A percentile compares a stretch with the other conserved stretches of the same genome.
Evolutionary conservation across 2,797 vertebrate species (phyloP).

Genomic region (Clarias pachynema): DNA sequence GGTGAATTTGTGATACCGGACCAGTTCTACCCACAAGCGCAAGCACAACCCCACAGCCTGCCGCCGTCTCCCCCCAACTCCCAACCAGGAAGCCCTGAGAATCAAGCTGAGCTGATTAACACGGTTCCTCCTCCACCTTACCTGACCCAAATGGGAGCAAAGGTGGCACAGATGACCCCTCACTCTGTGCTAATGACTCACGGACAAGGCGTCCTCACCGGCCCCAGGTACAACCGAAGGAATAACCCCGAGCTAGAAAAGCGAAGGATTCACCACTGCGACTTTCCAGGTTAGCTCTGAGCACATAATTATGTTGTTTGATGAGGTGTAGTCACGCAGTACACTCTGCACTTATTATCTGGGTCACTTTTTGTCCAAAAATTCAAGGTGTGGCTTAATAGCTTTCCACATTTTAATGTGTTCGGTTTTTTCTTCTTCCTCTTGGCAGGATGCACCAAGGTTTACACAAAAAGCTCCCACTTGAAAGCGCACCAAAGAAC

Average conservation of each 20-base stretch:
- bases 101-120: conserved; percentile 80
- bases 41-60: conserved; percentile 79
- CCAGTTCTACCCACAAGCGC: conserved; percentile 64
- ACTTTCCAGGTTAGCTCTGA: conserved; percentile 78
- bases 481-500: conserved; percentile 93
- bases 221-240: conserved; percentile 88
- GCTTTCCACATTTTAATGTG: conserved; percentile 29
- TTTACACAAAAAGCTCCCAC: conserved; percentile 96
- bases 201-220: conserved; percentile 79
- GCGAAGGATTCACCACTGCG: conserved; percentile 89
- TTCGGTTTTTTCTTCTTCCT: background rate
- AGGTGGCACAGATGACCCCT: conserved; percentile 74
- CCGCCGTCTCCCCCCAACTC: conserved; percentile 91
- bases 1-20: conserved; percentile 76
- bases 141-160: conserved; percentile 76
- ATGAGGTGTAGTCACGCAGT: background rate
- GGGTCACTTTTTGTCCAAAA: conserved; percentile 23
- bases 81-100: conserved; percentile 87
- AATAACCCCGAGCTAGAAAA: conserved; percentile 94
- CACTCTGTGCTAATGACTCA: conserved; percentile 79
- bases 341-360: conserved; percentile 16
- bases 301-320: background rate
- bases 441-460: conserved; percentile 85
- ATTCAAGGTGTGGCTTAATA: conserved; percentile 16
- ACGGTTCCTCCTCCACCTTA: conserved; percentile 78